These are phyloP conservation scores for Heliconius hermathena DNA, from an alignment of 1,140 invertebrate genomes.

Conservation along the genomic window DNA sequence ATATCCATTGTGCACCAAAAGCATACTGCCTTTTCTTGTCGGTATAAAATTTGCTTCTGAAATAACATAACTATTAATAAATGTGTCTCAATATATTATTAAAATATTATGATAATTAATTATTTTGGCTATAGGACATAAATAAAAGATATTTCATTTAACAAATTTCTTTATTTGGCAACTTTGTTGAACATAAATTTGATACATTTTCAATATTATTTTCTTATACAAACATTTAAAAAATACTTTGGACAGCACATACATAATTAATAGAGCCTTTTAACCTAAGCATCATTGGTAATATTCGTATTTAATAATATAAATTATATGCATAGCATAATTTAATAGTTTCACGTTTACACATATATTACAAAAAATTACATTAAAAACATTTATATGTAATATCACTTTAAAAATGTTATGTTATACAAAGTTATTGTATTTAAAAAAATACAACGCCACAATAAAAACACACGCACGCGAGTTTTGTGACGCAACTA, in stretches of 20 bases:
- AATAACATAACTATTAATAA: constrained; percentile 40
- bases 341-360: background rate
- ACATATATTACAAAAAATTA: background rate
- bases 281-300: background rate
- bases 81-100: constrained; percentile 15
- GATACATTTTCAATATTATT: background rate
- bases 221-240: background rate
- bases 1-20: constrained; percentile 69
- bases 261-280: background rate
- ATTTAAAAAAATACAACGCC: constrained; percentile 11
- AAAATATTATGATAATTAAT: too few relatives aligned
- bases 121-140: background rate
- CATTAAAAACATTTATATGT: background rate
- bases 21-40: constrained; percentile 70
- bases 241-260: background rate
- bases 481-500: constrained; percentile 28
- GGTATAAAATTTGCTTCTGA: constrained; percentile 73
- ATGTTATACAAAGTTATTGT: background rate
- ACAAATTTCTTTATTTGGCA: background rate
- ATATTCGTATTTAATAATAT: background rate
- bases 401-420: background rate
- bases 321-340: background rate
- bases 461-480: constrained; percentile 28
- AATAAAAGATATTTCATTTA: background rate
- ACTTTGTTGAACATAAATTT: background rate